Percentiles rank a stretch among this genome's conserved stretches.
These are phyloP conservation scores for Phylloscopus trochiloides DNA, from an alignment of 2,113 vertebrate species.

Conservation along the genomic window DNA sequence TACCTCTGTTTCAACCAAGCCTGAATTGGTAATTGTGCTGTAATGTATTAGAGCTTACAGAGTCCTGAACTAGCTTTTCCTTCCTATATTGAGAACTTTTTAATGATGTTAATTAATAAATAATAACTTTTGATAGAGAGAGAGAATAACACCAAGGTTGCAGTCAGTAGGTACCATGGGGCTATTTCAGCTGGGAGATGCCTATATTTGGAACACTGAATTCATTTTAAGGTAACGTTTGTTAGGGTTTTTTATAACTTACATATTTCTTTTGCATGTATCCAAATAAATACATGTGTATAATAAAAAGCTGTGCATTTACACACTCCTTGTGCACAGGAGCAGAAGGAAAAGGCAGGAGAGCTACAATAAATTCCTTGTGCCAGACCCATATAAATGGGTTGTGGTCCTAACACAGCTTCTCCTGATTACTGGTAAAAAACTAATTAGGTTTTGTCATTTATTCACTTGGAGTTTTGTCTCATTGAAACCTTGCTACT, in stretches of 20 bases:
- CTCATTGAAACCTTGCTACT: constrained; percentile 69
- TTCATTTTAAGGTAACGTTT: not conserved
- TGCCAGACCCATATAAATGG: constrained; percentile 23
- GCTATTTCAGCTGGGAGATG: constrained; percentile 37
- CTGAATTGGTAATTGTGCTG: constrained; percentile 42
- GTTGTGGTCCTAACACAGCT: constrained; percentile 61
- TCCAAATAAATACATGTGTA: not conserved
- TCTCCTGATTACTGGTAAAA: constrained; percentile 68
- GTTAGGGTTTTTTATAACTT: constrained; percentile 14
- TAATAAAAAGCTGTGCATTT: not conserved
- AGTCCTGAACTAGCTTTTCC: constrained; percentile 31
- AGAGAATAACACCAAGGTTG: constrained; percentile 15
- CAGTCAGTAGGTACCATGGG: not conserved
- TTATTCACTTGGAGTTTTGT: constrained; percentile 72
- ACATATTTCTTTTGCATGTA: not conserved
- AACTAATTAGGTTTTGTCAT: constrained; percentile 74
- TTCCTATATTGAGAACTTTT: constrained; percentile 39
- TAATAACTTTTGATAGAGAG: constrained; percentile 53
- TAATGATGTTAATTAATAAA: constrained; percentile 65
- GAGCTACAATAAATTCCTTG: not conserved
- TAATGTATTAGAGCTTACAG: constrained; percentile 31
- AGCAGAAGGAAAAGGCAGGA: not conserved
- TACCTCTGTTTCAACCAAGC: constrained; percentile 44
- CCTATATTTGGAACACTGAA: constrained; percentile 28
- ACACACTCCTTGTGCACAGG: not conserved